Percentiles rank a stretch among this genome's conserved stretches.
These are phyloP conservation scores for Eristalinus sepulchralis DNA, from an alignment of 2,888 invertebrate species.

Conservation along the genomic window DNA sequence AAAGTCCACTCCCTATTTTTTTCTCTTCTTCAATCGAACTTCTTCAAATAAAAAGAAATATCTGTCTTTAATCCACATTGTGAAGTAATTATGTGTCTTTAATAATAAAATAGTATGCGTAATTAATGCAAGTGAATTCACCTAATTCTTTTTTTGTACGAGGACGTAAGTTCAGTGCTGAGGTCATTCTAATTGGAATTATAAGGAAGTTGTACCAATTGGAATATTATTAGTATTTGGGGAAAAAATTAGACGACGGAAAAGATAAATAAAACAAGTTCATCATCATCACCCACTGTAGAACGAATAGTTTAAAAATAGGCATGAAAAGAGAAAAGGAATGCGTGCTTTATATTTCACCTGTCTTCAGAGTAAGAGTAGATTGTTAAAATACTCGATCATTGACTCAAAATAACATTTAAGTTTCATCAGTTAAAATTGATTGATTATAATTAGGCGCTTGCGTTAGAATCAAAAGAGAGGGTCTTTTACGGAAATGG, in stretches of 20 bases:
- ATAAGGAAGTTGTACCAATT: constrained; percentile 39
- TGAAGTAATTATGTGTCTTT: not conserved
- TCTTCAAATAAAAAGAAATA: constrained; percentile 13
- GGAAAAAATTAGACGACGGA: too few relatives aligned
- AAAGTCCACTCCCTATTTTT: constrained; percentile 78
- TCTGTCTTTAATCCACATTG: not conserved
- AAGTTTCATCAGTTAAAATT: not conserved
- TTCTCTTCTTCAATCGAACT: constrained; percentile 11
- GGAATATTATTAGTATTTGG: not conserved
- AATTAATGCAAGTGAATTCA: constrained; percentile 2
- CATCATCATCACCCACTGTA: constrained; percentile 37
- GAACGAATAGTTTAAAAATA: constrained; percentile 57
- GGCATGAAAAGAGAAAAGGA: constrained; percentile 50
- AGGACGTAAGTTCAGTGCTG: constrained; percentile 58
- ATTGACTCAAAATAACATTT: constrained; percentile 17
- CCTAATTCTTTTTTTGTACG: constrained; percentile 26
- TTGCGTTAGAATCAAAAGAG: not conserved
- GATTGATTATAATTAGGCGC: constrained; percentile 28
- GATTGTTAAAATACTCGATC: constrained; percentile 30
- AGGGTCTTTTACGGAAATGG: constrained; percentile 28
- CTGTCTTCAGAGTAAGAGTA: constrained; percentile 54
- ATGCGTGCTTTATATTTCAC: constrained; percentile 57
- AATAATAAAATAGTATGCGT: not conserved
- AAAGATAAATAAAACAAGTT: constrained; percentile 14
- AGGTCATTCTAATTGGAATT: constrained; percentile 65